phyloP scores from a whole-genome alignment of 2,113 vertebrate species.

The Uria lomvia region DNA sequence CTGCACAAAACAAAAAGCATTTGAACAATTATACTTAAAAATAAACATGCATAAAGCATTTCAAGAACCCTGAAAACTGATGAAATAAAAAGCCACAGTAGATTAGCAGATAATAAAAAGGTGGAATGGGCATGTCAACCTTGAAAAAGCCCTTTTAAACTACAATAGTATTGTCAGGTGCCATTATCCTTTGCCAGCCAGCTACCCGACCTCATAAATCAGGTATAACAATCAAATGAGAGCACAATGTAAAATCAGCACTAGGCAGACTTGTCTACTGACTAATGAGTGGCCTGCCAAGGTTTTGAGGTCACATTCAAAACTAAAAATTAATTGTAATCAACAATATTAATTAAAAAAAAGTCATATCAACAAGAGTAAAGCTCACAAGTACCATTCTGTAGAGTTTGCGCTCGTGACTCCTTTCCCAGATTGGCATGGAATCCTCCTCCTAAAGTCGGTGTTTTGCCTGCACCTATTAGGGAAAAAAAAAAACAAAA shows the following conservation, averaged over 20 bases:
- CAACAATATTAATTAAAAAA: background rate
- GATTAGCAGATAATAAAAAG: background rate
- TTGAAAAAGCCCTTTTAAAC: constrained; percentile 39
- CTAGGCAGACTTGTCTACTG: background rate
- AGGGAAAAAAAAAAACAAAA: background rate
- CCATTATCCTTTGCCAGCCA: constrained; percentile 27
- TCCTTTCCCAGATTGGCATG: constrained; percentile 84
- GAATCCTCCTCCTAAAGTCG: constrained; percentile 83
- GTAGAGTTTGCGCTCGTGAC: constrained; percentile 89
- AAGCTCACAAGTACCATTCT: constrained; percentile 80
- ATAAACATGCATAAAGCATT: background rate
- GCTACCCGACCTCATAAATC: constrained; percentile 19
- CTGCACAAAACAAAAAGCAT: background rate
- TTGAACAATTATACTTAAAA: background rate
- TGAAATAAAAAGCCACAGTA: background rate
- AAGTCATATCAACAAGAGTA: background rate
- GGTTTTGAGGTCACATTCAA: constrained; percentile 17
- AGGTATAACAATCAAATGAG: background rate
- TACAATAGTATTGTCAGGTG: background rate
- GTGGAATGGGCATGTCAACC: background rate
- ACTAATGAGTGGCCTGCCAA: background rate
- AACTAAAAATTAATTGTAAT: background rate
- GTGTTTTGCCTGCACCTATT: constrained; percentile 79
- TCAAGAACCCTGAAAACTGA: background rate
- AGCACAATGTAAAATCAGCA: constrained; percentile 2